Evolutionary conservation across 64 coral and sea anemone species (phyloP).

Genomic region (Platygyra sinensis): DNA sequence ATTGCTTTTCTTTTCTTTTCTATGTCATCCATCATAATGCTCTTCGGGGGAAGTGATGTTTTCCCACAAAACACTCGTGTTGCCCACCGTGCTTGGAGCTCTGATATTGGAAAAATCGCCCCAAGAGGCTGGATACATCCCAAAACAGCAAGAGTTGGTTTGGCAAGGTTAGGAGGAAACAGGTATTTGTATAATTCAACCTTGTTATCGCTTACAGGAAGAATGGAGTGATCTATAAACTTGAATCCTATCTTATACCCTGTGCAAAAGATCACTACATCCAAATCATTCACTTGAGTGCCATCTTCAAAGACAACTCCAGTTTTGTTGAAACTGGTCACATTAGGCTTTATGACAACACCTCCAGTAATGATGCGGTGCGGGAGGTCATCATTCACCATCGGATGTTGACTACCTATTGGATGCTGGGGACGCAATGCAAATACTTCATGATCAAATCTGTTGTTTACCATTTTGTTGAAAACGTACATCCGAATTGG

Average conservation of each 20-base stretch:
- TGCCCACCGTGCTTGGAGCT: constrained; percentile 81
- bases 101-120: constrained; percentile 76
- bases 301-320: constrained; percentile 83
- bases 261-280: constrained; percentile 93
- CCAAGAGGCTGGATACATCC: constrained; percentile 82
- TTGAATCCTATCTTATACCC: constrained; percentile 83
- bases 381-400: constrained; percentile 84
- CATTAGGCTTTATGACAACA: constrained; percentile 78
- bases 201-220: constrained; percentile 61
- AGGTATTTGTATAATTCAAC: constrained; percentile 96
- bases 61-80: constrained; percentile 68
- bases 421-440: constrained; percentile 65
- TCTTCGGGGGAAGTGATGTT: constrained; percentile 51
- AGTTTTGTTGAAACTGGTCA: constrained; percentile 67
- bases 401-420: constrained; percentile 66
- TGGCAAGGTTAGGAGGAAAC: constrained; percentile 67
- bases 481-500: not conserved
- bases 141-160: constrained; percentile 82
- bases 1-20: constrained; percentile 62
- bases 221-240: constrained; percentile 72
- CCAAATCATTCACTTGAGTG: constrained; percentile 46
- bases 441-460: constrained; percentile 69
- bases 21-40: constrained; percentile 76
- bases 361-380: constrained; percentile 71
- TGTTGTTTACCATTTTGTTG: constrained; percentile 20